These are phyloP conservation scores for Synanthedon vespiformis DNA, from an alignment of 2,888 invertebrate genomes.

Conservation along the genomic window DNA sequence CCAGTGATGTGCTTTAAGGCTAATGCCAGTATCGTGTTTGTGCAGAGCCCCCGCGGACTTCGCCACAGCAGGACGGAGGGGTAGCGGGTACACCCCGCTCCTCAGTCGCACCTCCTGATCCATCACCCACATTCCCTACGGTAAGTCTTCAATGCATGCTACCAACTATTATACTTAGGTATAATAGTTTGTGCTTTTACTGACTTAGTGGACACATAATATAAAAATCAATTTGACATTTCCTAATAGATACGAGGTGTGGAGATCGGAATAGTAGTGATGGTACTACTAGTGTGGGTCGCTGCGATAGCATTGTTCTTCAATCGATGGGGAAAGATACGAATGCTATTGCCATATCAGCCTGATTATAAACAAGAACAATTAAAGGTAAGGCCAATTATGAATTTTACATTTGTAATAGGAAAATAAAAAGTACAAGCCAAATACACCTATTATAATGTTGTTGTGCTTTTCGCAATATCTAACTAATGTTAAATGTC, in stretches of 20 bases:
- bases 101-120: conserved; percentile 54
- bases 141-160: conserved; percentile 23
- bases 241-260: conserved; percentile 82
- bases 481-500: too few relatives aligned
- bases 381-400: conserved; percentile 67
- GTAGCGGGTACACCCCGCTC: conserved; percentile 58
- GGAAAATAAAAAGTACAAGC: too few relatives aligned
- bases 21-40: conserved; percentile 25
- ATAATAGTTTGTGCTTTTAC: too few relatives aligned
- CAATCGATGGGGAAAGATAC: conserved; percentile 90
- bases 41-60: conserved; percentile 82
- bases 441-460: too few relatives aligned
- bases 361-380: conserved; percentile 92
- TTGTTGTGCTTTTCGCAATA: too few relatives aligned
- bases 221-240: too few relatives aligned
- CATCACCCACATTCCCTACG: conserved; percentile 64
- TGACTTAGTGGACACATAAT: too few relatives aligned
- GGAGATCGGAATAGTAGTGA: conserved; percentile 88
- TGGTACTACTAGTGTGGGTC: conserved; percentile 86
- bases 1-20: conserved; percentile 1
- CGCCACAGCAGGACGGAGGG: conserved; percentile 81
- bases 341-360: conserved; percentile 91
- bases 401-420: too few relatives aligned
- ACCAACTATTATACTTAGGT: too few relatives aligned
- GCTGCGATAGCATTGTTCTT: conserved; percentile 89